phyloP scores from a whole-genome alignment of 2,797 vertebrate genomes.

The Lagocephalus sceleratus region DNA sequence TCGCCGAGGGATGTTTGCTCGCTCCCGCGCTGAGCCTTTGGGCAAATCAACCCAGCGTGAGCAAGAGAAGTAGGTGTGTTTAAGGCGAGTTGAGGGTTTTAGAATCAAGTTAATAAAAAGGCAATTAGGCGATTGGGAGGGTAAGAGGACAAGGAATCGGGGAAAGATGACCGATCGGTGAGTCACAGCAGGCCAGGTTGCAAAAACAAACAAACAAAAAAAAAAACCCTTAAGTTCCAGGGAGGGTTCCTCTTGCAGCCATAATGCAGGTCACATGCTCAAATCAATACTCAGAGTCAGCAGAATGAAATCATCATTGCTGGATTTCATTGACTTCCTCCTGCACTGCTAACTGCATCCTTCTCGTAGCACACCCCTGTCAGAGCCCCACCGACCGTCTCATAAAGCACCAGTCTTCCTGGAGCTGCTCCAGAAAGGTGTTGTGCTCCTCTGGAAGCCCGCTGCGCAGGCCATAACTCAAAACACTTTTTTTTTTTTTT shows the following conservation, averaged over 20 bases:
- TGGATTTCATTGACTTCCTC: slow-evolving; percentile 17
- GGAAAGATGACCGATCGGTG: slow-evolving; percentile 23
- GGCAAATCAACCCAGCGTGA: slow-evolving; percentile 8
- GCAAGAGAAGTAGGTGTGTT: slow-evolving; percentile 1
- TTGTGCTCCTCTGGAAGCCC: too few species aligned
- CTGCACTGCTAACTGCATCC: slow-evolving; percentile 7
- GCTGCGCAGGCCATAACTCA: too few species aligned
- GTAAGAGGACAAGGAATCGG: slow-evolving; percentile 1
- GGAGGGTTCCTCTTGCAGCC: slow-evolving; percentile 35
- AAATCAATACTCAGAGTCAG: slow-evolving; percentile 49
- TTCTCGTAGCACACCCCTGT: neutral
- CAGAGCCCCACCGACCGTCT: too few species aligned
- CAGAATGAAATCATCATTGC: slow-evolving; percentile 25
- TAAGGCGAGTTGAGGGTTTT: slow-evolving; percentile 1
- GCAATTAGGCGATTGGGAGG: neutral
- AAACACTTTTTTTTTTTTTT: too few species aligned
- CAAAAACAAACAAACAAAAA: slow-evolving; percentile 1
- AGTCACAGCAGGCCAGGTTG: slow-evolving; percentile 39
- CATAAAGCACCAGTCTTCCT: too few species aligned
- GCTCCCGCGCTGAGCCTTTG: neutral
- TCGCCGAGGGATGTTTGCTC: neutral
- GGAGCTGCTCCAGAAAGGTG: too few species aligned
- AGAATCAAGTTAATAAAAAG: slow-evolving; percentile 8
- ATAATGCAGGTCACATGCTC: slow-evolving; percentile 33
- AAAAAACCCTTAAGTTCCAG: slow-evolving; percentile 39